Evolutionary conservation across 2,797 vertebrate species (phyloP), one percentile per base, ranked within the genome.

Genomic region (Kryptolebias ocellatus): DNA sequence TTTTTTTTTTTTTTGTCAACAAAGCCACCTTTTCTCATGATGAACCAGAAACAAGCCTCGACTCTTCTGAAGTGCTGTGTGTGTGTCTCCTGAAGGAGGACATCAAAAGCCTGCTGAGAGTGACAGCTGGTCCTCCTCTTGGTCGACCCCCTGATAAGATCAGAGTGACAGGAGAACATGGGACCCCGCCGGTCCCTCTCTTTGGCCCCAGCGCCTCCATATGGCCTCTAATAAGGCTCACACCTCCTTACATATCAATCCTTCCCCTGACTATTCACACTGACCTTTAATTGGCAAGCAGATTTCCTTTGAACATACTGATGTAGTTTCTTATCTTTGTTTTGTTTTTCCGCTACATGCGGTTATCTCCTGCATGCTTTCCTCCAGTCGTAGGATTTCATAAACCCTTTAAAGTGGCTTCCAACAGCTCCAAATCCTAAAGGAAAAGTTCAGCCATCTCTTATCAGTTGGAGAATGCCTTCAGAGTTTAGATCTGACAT

Each of bases 81-180:
- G 80, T 70, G 64, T 53, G 78, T 73, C 78, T 58, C 85, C 75
- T 84, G 67, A 50, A 65, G 73, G 62, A 70, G 65, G 72, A 89
- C 84, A 89, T 92, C 90, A 91, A 91, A 92, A 86, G 87, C 75
- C 53, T 14, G 58, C 80, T 8, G 71, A 89, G 91, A 92, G 83
- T 89, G 91, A 91, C 91, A 92, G 89, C 89, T 92, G 90, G 89
- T 89, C 89, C 89, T 92, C 89, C 90, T 92, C 89, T 89, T 86
- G 89, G 83, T 82, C 67, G 83, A 73, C 81, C 86, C 88, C 91
- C 87, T 90, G 91, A 91, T 90, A 92, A 92, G 91, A 92, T 92
- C 89, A 91, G 84, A 91, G 87, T 86, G 85, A 81, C 87, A 87
- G 87, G 37, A 83, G 84, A 80, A 89, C 90, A 85, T 75, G 82